These are phyloP conservation scores for Alectura lathami DNA, from an alignment of 2,113 vertebrate species.

Conservation along the genomic window DNA sequence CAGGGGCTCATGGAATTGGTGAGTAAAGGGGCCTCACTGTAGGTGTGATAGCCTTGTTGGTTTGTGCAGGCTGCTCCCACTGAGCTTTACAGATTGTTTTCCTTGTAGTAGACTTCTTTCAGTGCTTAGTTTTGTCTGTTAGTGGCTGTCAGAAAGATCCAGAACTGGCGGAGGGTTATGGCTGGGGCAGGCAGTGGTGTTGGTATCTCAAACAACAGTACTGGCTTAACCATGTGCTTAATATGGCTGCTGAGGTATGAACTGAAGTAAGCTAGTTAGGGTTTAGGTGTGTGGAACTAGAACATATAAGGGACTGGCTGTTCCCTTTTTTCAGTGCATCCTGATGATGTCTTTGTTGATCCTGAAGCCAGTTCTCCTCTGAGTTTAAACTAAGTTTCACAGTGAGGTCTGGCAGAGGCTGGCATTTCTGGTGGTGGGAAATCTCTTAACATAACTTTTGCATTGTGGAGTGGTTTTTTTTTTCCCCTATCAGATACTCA, in stretches of 20 bases:
- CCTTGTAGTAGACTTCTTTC: background rate
- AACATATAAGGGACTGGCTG: background rate
- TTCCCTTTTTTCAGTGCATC: background rate
- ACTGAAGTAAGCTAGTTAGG: background rate
- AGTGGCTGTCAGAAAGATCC: background rate
- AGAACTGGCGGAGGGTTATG: fast-evolving
- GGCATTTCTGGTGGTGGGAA: background rate
- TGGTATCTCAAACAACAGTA: background rate
- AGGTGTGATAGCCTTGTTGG: background rate
- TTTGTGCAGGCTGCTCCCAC: background rate
- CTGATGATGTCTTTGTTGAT: background rate
- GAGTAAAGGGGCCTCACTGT: conserved; percentile 33
- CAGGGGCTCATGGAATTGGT: conserved; percentile 97
- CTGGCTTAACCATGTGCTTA: background rate
- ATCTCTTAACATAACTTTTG: background rate
- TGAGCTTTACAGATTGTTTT: background rate
- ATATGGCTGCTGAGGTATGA: background rate
- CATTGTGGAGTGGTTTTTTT: background rate
- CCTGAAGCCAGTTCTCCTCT: background rate
- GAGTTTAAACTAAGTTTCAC: background rate
- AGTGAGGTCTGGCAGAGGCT: background rate
- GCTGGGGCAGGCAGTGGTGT: background rate
- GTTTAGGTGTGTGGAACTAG: background rate
- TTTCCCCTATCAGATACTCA: background rate
- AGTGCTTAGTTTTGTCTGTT: background rate